Base-by-base conservation (phyloP, 2,113 vertebrate genomes). In the Ciconia maguari region DNA sequence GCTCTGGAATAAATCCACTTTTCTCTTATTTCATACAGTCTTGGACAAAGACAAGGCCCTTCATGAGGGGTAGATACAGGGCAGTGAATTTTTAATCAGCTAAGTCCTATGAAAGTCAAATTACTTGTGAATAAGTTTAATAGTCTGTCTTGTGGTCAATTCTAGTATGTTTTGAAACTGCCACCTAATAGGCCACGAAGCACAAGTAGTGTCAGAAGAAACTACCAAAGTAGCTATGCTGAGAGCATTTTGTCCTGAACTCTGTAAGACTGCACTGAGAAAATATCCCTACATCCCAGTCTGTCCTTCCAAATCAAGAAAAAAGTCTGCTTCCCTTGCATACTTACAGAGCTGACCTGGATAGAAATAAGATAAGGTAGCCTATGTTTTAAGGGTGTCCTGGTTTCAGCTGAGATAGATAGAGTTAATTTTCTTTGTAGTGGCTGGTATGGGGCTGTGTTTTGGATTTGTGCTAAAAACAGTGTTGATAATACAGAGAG, bases 311-410 rank as follows among this genome's bases (percentile, higher is more conserved):
- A 32, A 29, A 52, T 0, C 15, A 38, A 58, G 42, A 46, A 57
- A 18, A 0, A 2, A 32, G 24, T 42, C 41, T 74, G 16, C 21
- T 61, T 58, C 34, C 69, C 27, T 8, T 7, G 5, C 9, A 7
- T 24, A 1, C 3, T 19, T 11, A 4, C 0, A 1, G 36, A 58
- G 27, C 51, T 88, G 42, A 21, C 24, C 60, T 58, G 57, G 24
- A 16, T 12, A 58, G 49, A 69, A 75, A 57, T 30, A 55, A 29
- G 4, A 6, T 26, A 36, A 36, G 18, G 62, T 49, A 76, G n/a
- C n/a, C 30, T 16, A 11, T 0, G 2, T 61, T 87, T 36, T 27
- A 38, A 55, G 38, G 38, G 38, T 38, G 38, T 38, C 38, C 38
- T 38, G 38, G 38, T 38, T 38, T 38, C 38, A 38, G 38, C 38